Percentiles rank a stretch among this genome's conserved stretches.
Conservation (phyloP, 2,113 vertebrate species). For the Smithornis capensis region DNA sequence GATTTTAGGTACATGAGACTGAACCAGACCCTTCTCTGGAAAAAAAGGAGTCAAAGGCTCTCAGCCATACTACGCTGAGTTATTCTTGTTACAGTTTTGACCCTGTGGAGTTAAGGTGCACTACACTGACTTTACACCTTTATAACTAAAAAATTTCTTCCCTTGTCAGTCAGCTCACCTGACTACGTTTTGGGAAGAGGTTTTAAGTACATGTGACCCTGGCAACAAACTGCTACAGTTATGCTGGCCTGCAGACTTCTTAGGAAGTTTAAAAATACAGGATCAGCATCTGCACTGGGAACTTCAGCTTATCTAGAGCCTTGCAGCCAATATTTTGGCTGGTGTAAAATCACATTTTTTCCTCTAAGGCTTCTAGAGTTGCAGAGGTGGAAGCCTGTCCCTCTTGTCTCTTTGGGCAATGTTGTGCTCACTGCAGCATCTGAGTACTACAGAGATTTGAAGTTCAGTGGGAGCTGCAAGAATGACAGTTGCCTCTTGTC, state of each 20-base stretch:
- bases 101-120: not conserved
- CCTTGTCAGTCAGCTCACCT: not conserved
- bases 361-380: not conserved
- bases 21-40: not conserved
- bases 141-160: not conserved
- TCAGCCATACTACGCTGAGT: not conserved
- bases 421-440: not conserved
- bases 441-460: not conserved
- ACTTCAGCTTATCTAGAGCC: not conserved
- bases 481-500: not conserved
- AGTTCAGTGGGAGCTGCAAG: not conserved
- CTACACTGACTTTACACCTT: not conserved
- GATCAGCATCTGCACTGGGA: not conserved
- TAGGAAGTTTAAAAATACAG: not conserved
- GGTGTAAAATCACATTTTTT: not conserved
- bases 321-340: not conserved
- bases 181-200: not conserved
- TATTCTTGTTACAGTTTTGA: not conserved
- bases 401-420: not conserved
- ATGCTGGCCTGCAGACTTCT: not conserved
- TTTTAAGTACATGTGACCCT: not conserved
- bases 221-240: not conserved
- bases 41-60: not conserved
- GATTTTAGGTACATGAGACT: not conserved
- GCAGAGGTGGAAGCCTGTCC: not conserved